Conservation (phyloP, 1,140 invertebrate genomes). For the Elymnias hypermnestra region DNA sequence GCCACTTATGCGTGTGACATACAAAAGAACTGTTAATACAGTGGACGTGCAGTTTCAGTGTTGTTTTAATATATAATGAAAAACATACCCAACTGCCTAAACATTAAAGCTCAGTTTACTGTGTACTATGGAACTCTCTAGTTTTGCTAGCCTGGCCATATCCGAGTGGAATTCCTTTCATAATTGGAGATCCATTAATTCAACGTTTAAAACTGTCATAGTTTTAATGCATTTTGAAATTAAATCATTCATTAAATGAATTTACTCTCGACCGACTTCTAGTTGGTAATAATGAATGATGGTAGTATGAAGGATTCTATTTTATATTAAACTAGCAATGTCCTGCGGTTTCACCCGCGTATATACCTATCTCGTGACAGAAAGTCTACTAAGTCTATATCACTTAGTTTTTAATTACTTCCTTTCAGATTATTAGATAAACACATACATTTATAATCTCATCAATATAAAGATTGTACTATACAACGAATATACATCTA, state of each 20-base stretch:
- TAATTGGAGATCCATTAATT: slow-evolving; percentile 18
- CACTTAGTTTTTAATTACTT: no score
- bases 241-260: slow-evolving; percentile 17
- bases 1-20: slow-evolving; percentile 25
- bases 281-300: no score
- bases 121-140: not conserved
- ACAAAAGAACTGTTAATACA: slow-evolving; percentile 26
- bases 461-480: no score
- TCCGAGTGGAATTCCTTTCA: slow-evolving; percentile 13
- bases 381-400: no score
- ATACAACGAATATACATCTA: no score
- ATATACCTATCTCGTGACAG: no score
- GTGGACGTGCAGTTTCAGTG: slow-evolving; percentile 8
- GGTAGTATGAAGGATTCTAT: no score
- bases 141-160: slow-evolving; percentile 4
- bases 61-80: not conserved
- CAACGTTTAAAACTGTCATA: slow-evolving; percentile 6
- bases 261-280: slow-evolving; percentile 1
- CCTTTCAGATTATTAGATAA: no score
- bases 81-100: not conserved
- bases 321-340: no score
- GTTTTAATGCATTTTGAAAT: slow-evolving; percentile 2
- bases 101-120: slow-evolving; percentile 3
- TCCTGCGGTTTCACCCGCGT: no score
- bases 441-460: no score